These are phyloP conservation scores for Scaeva pyrastri DNA, from an alignment of 2,888 invertebrate species.

Conservation along the genomic window DNA sequence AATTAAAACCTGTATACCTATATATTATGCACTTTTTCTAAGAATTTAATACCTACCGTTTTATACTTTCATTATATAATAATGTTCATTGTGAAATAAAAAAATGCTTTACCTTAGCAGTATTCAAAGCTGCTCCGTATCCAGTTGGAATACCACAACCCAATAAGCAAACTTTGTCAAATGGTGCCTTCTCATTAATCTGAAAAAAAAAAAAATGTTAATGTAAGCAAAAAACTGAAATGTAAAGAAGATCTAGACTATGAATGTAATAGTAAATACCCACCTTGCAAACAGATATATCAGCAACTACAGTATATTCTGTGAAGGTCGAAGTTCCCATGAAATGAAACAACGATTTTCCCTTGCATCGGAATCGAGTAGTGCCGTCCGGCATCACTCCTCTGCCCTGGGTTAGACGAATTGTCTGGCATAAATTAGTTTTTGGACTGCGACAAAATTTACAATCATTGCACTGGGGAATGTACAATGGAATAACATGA, in stretches of 20 bases:
- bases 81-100: too few relatives aligned
- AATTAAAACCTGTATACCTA: too few relatives aligned
- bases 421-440: constrained; percentile 98
- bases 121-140: constrained; percentile 96
- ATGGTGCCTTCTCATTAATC: constrained; percentile 90
- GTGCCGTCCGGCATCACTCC: constrained; percentile 97
- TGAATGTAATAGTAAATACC: constrained; percentile 9
- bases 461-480: constrained; percentile 98
- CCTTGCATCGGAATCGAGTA: constrained; percentile 88
- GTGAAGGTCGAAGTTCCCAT: constrained; percentile 99
- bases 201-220: constrained; percentile 79
- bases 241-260: not conserved
- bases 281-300: constrained; percentile 97
- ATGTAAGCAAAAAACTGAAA: not conserved
- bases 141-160: constrained; percentile 98
- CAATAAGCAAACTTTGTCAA: constrained; percentile 94
- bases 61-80: too few relatives aligned
- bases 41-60: too few relatives aligned
- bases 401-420: constrained; percentile 93
- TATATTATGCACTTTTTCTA: too few relatives aligned
- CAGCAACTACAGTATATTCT: constrained; percentile 97
- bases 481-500: constrained; percentile 98
- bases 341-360: constrained; percentile 92
- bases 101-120: constrained; percentile 89
- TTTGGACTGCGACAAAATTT: constrained; percentile 98